phyloP scores from a whole-genome alignment of 2,113 vertebrate genomes.

The Haplochromis vanheusdeni region DNA sequence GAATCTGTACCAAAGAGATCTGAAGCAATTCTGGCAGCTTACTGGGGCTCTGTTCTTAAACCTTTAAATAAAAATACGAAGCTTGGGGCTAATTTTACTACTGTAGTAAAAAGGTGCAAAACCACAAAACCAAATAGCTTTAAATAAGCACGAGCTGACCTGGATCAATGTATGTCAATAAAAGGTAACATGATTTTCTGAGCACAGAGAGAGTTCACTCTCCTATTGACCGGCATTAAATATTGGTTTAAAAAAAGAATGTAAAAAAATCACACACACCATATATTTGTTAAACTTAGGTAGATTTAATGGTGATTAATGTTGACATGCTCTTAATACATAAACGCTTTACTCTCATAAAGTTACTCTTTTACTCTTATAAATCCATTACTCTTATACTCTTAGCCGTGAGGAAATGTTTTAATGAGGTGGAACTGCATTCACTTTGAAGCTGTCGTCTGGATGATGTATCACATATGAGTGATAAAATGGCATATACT shows the following conservation, averaged over 20 bases:
- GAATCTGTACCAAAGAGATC: background rate
- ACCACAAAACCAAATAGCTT: background rate
- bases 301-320: background rate
- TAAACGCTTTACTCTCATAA: background rate
- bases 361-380: background rate
- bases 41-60: background rate
- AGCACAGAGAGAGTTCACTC: background rate
- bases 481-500: background rate
- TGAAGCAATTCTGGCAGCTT: background rate
- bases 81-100: background rate
- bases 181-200: background rate
- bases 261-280: background rate
- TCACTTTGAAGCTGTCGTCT: background rate
- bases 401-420: background rate
- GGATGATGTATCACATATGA: background rate
- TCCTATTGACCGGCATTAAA: background rate
- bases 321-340: background rate
- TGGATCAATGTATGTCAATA: background rate
- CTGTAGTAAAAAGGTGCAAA: background rate
- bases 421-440: background rate
- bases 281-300: background rate
- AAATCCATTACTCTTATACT: background rate
- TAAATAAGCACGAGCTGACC: background rate
- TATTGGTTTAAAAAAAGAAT: background rate
- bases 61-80: background rate